These are phyloP conservation scores for Petaurus breviceps DNA, from an alignment of 2,113 vertebrate genomes.

Conservation along the genomic window DNA sequence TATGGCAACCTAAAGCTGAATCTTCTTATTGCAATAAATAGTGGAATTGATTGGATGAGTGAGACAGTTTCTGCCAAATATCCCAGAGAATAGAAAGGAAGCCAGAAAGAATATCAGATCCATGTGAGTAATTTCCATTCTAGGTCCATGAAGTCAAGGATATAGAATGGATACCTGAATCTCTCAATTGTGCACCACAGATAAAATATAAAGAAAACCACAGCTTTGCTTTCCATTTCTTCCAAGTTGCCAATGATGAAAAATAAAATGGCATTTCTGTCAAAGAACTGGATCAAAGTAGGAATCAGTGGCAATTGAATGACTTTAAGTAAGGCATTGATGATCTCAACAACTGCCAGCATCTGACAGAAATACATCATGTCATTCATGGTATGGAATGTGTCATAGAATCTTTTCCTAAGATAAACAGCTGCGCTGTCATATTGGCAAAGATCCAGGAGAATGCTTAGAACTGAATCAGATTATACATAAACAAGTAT, in stretches of 20 bases:
- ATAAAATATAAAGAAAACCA: conserved; percentile 97
- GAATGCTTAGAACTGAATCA: conserved; percentile 97
- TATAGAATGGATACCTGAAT: conserved; percentile 97
- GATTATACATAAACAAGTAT: conserved; percentile 94
- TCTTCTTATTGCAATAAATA: conserved; percentile 91
- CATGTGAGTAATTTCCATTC: conserved; percentile 96
- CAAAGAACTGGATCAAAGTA: conserved; percentile 89
- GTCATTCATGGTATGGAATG: conserved; percentile 92
- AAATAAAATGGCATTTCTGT: conserved; percentile 95
- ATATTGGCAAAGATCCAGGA: conserved; percentile 98
- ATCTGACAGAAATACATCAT: conserved; percentile 98
- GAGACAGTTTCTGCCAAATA: conserved; percentile 92
- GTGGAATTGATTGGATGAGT: conserved; percentile 92
- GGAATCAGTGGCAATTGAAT: conserved; percentile 88
- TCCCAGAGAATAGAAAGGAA: conserved; percentile 94
- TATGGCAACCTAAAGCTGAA: conserved; percentile 91
- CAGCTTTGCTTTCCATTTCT: conserved; percentile 93
- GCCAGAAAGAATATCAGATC: conserved; percentile 95
- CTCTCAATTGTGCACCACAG: conserved; percentile 92
- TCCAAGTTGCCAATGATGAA: conserved; percentile 92
- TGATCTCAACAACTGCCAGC: conserved; percentile 90
- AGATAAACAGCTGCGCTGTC: conserved; percentile 93
- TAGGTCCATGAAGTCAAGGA: conserved; percentile 92
- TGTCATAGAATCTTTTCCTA: conserved; percentile 96
- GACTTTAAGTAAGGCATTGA: conserved; percentile 92